Percentiles rank a stretch among this genome's conserved stretches.
Conservation (phyloP, 2,113 vertebrate species). For the Microtus pennsylvanicus region DNA sequence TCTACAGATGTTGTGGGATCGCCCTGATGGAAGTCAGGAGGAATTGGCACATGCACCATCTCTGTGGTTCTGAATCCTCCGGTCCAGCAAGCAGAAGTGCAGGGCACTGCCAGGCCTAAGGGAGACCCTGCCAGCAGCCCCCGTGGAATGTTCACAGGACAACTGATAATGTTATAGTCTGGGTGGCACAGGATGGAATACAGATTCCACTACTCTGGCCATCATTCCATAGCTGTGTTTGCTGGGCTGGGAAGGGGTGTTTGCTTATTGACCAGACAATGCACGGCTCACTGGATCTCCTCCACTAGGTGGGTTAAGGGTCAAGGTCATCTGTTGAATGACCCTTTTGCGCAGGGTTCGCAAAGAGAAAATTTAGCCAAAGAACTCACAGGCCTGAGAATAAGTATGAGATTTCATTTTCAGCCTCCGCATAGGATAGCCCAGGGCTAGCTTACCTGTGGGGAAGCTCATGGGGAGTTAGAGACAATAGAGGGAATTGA, state of each 20-base stretch:
- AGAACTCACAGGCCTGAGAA: background rate
- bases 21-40: background rate
- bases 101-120: background rate
- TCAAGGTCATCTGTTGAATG: background rate
- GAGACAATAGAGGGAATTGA: background rate
- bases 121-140: background rate
- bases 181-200: background rate
- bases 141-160: background rate
- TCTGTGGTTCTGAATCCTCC: background rate
- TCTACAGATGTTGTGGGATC: background rate
- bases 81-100: background rate
- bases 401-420: background rate
- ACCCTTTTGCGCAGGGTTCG: background rate
- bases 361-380: background rate
- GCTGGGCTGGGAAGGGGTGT: slow-evolving; percentile 54
- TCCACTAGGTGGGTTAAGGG: background rate
- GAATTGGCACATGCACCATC: rapidly evolving
- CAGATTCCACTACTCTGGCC: background rate
- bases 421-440: background rate
- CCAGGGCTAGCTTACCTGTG: rapidly evolving
- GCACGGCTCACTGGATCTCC: background rate
- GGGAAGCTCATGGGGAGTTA: background rate
- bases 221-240: background rate
- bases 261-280: slow-evolving; percentile 58
- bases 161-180: background rate